A percentile compares a stretch with the other conserved stretches of the same genome.
Conservation (phyloP, 2,888 invertebrate genomes). For the Ophion ellenae region DNA sequence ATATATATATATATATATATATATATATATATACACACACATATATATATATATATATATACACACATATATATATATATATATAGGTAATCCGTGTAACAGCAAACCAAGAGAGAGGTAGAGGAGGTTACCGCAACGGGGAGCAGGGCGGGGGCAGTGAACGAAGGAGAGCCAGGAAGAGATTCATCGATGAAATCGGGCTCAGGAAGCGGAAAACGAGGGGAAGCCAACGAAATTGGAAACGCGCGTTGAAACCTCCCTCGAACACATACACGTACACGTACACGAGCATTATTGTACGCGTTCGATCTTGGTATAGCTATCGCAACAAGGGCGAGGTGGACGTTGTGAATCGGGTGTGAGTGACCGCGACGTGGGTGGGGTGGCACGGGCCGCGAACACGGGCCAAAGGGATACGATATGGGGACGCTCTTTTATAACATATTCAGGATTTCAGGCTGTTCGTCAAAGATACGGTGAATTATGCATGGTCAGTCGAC, state of each 20-base stretch:
- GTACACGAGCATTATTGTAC: not conserved
- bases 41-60: too few relatives aligned
- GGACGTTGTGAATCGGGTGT: conserved; percentile 41
- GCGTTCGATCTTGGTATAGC: conserved; percentile 12
- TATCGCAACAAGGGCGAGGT: conserved; percentile 22
- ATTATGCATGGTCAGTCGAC: conserved; percentile 79
- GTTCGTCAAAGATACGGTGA: conserved; percentile 79
- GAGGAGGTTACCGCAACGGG: not conserved
- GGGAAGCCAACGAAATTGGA: conserved; percentile 53
- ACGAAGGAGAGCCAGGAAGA: not conserved
- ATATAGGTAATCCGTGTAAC: not conserved
- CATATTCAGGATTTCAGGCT: conserved; percentile 80
- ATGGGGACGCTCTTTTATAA: conserved; percentile 69
- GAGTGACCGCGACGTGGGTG: conserved; percentile 43
- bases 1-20: too few relatives aligned
- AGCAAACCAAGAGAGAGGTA: not conserved
- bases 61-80: too few relatives aligned
- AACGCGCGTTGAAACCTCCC: conserved; percentile 33
- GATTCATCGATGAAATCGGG: conserved; percentile 53
- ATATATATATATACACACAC: not conserved
- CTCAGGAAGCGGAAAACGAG: conserved; percentile 53
- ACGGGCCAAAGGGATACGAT: conserved; percentile 35
- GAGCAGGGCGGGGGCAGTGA: not conserved
- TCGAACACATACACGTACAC: conserved; percentile 20
- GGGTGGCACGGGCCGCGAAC: not conserved